Percentiles rank a stretch among this genome's conserved stretches.
These are phyloP conservation scores for Echinops telfairi DNA, from an alignment of 2,113 vertebrate genomes.

Conservation along the genomic window DNA sequence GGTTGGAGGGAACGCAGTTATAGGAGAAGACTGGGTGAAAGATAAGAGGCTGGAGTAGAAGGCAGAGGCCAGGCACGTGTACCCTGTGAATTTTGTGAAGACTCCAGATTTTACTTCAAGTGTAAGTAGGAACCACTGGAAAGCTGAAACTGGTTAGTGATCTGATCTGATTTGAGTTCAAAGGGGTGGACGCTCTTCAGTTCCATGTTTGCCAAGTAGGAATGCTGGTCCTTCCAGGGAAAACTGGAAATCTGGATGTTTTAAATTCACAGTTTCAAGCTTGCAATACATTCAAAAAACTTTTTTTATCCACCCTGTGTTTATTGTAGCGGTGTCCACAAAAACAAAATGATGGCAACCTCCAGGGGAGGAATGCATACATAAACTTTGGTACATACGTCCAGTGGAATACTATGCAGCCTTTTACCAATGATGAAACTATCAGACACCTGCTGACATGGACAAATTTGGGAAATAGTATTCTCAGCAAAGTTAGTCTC, in stretches of 20 bases:
- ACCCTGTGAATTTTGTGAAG: not conserved
- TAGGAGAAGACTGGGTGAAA: not conserved
- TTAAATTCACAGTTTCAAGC: constrained; percentile 30
- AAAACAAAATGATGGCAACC: too few species aligned
- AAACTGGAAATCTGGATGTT: not conserved
- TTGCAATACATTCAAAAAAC: constrained; percentile 14
- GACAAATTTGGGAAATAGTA: too few species aligned
- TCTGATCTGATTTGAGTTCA: not conserved
- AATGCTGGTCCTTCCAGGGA: not conserved
- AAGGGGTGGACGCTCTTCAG: not conserved
- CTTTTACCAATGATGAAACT: too few species aligned
- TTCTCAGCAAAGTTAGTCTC: too few species aligned
- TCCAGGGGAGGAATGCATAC: too few species aligned
- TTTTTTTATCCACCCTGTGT: too few species aligned
- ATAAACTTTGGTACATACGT: too few species aligned
- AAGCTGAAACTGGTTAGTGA: not conserved
- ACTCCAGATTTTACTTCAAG: not conserved
- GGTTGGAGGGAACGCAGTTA: not conserved
- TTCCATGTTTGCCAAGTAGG: not conserved
- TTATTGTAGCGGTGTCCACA: too few species aligned
- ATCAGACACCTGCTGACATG: too few species aligned
- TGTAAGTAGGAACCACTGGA: not conserved
- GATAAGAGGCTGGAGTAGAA: not conserved
- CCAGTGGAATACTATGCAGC: too few species aligned
- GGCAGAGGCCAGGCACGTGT: not conserved